Evolutionary conservation across 2,797 vertebrate genomes (phyloP), one percentile per base, ranked within the genome.

Genomic region (Sylvia borin): DNA sequence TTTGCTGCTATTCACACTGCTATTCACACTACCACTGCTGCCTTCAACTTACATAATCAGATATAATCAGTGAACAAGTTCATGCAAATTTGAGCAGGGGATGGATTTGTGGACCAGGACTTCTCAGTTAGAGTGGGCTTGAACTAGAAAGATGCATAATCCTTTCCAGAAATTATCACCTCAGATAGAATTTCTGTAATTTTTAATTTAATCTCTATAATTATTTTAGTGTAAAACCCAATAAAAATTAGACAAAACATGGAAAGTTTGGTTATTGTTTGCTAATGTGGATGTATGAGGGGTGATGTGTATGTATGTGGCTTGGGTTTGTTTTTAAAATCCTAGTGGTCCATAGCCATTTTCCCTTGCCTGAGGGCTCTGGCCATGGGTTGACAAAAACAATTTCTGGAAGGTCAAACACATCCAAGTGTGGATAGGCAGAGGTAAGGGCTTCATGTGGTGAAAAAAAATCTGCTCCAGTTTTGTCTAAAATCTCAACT

Each of bases 241-340:
- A 9, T 24, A 34, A 76, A 78, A 95, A 60, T 15, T 4, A 64
- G 36, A 13, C 12, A 48, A 48, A 90, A 70, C n/a, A 60, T 64
- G 27, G 12, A 24, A 48, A 66, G 2, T 6, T 54, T 82, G 8
- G 14, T 36, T 88, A 32, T 32, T 2, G 2, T 73, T 82, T 79
- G 13, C 40, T 81, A 18, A 20, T 24, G 31, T 2, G 4, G 16
- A 29, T 62, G 1, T 53, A 26, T 53, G 27, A 76, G 13, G 7
- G 13, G 13, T 7, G 6, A 78, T 11, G 11, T 36, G 8, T 13
- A 32, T 20, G 7, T 36, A 11, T 13, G 10, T 0, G 0, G 9
- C 54, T 85, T 62, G 15, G 32, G 7, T 54, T 82, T 58, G 36
- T n/a, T 29, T 83, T 85, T 48, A 43, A 80, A 74, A 71, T 58